A percentile compares a stretch with the other conserved stretches of the same genome.
Evolutionary conservation across 64 coral and sea anemone genomes (phyloP).

Genomic region (Cladopsammia gracilis): DNA sequence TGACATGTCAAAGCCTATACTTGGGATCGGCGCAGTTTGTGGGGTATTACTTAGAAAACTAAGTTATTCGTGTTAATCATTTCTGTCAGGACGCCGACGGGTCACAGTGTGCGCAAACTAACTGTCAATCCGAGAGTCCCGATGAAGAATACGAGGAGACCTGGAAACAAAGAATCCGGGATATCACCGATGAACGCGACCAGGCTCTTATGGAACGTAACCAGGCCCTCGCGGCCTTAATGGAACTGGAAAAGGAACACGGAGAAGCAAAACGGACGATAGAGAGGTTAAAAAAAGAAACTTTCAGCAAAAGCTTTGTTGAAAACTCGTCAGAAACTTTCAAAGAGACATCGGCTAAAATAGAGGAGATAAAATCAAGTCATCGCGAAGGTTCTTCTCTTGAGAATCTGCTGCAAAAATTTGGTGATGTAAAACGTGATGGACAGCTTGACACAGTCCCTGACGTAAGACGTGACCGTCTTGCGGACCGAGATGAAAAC

Average conservation of each 20-base stretch:
- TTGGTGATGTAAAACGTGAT: background rate
- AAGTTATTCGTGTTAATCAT: no score
- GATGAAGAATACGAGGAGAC: conserved; percentile 74
- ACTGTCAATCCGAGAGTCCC: conserved; percentile 24
- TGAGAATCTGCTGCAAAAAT: background rate
- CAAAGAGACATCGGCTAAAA: background rate
- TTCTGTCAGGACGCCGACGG: background rate
- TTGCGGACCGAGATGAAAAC: background rate
- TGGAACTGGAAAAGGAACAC: conserved; percentile 95
- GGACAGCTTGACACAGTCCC: background rate
- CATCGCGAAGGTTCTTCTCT: background rate
- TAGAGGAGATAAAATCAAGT: background rate
- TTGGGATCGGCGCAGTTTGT: no score
- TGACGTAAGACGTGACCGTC: background rate
- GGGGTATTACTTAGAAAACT: no score
- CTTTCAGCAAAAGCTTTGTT: background rate
- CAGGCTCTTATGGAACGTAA: conserved; percentile 89
- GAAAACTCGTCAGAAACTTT: conserved; percentile 12
- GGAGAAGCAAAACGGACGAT: conserved; percentile 57
- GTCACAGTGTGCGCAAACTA: background rate
- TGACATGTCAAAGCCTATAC: no score
- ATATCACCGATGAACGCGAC: conserved; percentile 88
- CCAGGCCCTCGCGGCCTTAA: conserved; percentile 78
- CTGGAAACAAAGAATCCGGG: conserved; percentile 82
- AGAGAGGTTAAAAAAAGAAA: conserved; percentile 73